These are phyloP conservation scores for Promerops cafer DNA, from an alignment of 2,113 vertebrate species.

Conservation along the genomic window DNA sequence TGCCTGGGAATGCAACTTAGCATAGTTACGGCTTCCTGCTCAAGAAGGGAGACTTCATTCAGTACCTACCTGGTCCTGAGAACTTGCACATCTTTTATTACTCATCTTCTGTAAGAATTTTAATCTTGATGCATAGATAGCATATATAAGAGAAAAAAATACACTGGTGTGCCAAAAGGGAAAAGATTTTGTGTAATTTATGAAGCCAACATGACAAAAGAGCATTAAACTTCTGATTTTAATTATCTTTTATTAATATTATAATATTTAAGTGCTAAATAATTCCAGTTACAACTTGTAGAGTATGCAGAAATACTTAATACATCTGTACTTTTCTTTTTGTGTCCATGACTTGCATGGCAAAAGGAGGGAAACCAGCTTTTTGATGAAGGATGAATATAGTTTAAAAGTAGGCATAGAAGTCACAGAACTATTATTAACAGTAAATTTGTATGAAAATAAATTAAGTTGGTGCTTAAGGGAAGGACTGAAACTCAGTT, in stretches of 20 bases:
- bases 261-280: background rate
- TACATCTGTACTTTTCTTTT: background rate
- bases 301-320: background rate
- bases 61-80: background rate
- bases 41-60: background rate
- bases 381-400: background rate
- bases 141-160: background rate
- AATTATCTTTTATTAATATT: background rate
- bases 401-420: background rate
- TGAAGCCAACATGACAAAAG: background rate
- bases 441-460: background rate
- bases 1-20: background rate
- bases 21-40: accelerated
- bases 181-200: background rate
- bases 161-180: background rate
- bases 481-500: background rate
- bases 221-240: background rate
- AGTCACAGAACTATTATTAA: background rate
- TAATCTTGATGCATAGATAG: background rate
- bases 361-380: background rate
- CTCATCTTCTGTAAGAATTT: background rate
- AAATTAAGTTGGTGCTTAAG: background rate
- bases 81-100: background rate
- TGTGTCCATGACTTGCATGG: background rate
- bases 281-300: background rate